A percentile compares a stretch with the other conserved stretches of the same genome.
Evolutionary conservation across 2,888 invertebrate genomes (phyloP).

Genomic region (Allacma fusca): DNA sequence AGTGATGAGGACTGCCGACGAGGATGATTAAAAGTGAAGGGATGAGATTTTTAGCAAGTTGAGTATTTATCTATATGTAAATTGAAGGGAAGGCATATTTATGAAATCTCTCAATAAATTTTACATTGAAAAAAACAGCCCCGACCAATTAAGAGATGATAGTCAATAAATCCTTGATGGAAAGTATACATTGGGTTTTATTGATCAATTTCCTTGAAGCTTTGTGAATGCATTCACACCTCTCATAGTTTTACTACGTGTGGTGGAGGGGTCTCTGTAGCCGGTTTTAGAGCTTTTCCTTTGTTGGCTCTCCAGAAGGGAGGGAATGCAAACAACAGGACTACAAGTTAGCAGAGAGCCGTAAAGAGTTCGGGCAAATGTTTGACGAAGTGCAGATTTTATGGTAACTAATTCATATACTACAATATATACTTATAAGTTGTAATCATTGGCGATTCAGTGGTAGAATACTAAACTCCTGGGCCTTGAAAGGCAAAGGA

Average conservation of each 20-base stretch:
- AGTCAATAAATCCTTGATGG: background rate
- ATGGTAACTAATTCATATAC: background rate
- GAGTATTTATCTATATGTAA: no score
- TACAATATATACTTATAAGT: no score
- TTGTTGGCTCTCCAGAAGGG: no score
- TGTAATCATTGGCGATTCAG: background rate
- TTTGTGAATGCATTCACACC: constrained; percentile 1
- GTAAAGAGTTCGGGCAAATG: background rate
- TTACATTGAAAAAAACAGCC: background rate
- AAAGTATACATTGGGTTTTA: background rate
- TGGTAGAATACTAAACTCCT: background rate
- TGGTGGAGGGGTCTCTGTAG: no score
- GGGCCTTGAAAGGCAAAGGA: background rate
- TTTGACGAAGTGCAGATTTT: background rate
- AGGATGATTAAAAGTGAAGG: no score
- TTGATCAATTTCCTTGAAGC: background rate
- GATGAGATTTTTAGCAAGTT: no score
- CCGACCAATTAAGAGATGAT: background rate
- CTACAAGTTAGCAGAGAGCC: background rate
- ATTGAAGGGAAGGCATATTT: no score
- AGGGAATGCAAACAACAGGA: background rate
- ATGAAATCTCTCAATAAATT: no score
- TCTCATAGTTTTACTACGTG: background rate
- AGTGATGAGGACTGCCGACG: no score
- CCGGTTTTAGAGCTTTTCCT: no score